These are phyloP conservation scores for Luperina testacea DNA, from an alignment of 2,888 invertebrate genomes.

Conservation along the genomic window DNA sequence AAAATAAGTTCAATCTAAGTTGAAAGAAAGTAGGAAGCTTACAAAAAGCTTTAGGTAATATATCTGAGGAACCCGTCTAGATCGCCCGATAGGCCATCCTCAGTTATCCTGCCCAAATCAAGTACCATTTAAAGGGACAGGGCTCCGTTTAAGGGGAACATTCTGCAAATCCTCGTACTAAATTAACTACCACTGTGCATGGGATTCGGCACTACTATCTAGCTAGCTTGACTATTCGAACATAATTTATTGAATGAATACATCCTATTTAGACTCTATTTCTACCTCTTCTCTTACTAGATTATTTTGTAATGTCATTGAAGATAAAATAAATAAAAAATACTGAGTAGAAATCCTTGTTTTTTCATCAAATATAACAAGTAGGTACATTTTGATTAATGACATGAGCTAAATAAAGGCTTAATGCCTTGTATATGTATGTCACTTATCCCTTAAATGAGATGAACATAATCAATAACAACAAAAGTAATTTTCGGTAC, in stretches of 20 bases:
- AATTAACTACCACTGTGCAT: conserved; percentile 40
- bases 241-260: conserved; percentile 18
- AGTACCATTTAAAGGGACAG: conserved; percentile 42
- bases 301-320: neutral
- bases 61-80: conserved; percentile 40
- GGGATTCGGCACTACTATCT: conserved; percentile 29
- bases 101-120: conserved; percentile 39
- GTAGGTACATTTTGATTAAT: conserved; percentile 20
- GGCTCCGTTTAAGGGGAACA: conserved; percentile 36
- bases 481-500: conserved; percentile 33
- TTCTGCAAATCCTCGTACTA: conserved; percentile 45
- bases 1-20: conserved; percentile 57
- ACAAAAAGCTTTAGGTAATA: conserved; percentile 45
- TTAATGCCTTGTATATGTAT: conserved; percentile 2
- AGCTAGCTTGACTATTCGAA: conserved; percentile 28
- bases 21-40: conserved; percentile 30
- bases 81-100: conserved; percentile 30
- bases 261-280: neutral
- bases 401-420: neutral
- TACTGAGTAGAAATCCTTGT: neutral
- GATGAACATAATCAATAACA: conserved; percentile 38
- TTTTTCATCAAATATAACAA: neutral
- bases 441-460: neutral
- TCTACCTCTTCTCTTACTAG: neutral
- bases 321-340: neutral